These are phyloP conservation scores for Oryzaephilus surinamensis DNA, from an alignment of 1,140 invertebrate species.

Conservation along the genomic window DNA sequence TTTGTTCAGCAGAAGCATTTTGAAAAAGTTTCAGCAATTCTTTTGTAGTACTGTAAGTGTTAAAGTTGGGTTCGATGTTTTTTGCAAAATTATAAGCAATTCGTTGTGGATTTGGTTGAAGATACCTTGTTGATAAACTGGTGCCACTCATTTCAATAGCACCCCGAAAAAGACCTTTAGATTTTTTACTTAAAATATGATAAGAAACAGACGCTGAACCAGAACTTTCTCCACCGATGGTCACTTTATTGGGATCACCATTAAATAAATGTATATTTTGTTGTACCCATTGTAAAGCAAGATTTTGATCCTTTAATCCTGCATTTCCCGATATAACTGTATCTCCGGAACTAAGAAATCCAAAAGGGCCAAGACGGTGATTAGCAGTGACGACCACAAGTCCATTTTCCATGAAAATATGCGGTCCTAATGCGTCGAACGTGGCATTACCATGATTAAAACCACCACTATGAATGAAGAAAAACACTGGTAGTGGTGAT, in stretches of 20 bases:
- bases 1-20: no score
- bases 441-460: background rate
- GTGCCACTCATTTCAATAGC: background rate
- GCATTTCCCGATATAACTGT: conserved; percentile 51
- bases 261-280: conserved; percentile 58
- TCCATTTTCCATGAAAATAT: conserved; percentile 37
- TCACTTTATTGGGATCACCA: conserved; percentile 57
- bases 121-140: background rate
- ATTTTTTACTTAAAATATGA: conserved; percentile 42
- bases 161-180: background rate
- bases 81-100: background rate
- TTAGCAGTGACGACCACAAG: conserved; percentile 44
- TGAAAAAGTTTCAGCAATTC: background rate
- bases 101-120: background rate
- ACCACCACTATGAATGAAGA: conserved; percentile 7
- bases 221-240: conserved; percentile 56
- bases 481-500: no score
- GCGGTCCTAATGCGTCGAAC: conserved; percentile 26
- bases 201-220: conserved; percentile 51
- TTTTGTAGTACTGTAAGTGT: background rate
- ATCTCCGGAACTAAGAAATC: conserved; percentile 49
- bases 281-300: conserved; percentile 57
- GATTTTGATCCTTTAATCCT: conserved; percentile 61
- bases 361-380: conserved; percentile 40
- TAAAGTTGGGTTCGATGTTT: no score